These are phyloP conservation scores for Sebastes cheni DNA, from an alignment of 2,797 vertebrate genomes.

Conservation along the genomic window DNA sequence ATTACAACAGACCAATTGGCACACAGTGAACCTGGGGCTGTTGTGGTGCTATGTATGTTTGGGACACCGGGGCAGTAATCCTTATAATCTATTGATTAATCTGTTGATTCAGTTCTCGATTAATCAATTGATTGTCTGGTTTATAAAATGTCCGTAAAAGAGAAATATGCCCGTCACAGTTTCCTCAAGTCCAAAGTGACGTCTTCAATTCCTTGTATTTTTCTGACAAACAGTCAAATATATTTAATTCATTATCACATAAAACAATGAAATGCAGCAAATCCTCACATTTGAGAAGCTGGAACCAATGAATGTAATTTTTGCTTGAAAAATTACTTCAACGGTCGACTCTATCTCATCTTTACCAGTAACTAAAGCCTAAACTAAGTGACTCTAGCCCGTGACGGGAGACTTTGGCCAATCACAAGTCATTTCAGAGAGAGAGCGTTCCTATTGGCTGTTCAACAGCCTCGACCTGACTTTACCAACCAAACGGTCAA, in stretches of 20 bases:
- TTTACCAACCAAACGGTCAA: no score
- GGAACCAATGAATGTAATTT: neutral
- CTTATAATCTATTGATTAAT: neutral
- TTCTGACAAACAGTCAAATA: neutral
- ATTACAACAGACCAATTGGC: neutral
- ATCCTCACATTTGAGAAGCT: neutral
- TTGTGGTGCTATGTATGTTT: neutral
- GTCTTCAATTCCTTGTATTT: no score
- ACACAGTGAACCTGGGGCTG: neutral
- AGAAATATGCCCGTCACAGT: neutral
- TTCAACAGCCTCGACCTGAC: no score
- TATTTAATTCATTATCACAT: neutral
- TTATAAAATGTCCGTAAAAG: neutral
- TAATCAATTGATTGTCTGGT: neutral
- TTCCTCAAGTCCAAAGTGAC: neutral
- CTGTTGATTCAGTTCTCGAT: neutral
- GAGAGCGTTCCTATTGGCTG: no score
- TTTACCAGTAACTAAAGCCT: neutral
- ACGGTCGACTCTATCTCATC: neutral
- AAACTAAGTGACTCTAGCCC: no score
- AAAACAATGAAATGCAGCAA: neutral
- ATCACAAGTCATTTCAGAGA: no score
- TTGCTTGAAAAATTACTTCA: neutral
- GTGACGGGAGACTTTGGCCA: no score
- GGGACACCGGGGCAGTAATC: neutral